Base-by-base conservation (phyloP, 2,113 vertebrate species). In the Pao palembangensis region DNA sequence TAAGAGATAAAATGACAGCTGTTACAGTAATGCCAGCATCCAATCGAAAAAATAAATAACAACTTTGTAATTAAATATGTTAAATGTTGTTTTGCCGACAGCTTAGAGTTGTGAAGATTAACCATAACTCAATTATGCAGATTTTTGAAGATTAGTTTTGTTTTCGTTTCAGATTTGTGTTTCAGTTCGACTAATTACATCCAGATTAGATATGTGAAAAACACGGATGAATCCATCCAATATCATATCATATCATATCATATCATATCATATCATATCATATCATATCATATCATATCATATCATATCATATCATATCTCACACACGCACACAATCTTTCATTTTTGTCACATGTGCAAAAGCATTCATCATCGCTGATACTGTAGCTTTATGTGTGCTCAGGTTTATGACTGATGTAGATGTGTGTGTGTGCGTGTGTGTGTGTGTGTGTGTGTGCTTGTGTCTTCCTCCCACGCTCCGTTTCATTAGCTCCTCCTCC, bases 381-480 rank as follows among this genome's bases (percentile, higher is more conserved):
- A n/a, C n/a, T n/a, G n/a, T n/a, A n/a, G 21, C 50, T 64, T 49
- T 57, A 19, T 42, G 47, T 57, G 8, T 13, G 19, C 44, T 19
- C 31, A 11, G 52, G 17, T 61, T 31, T 57, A 18, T 51, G 46
- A 7, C 4, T 52, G 53, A 67, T 46, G 21, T 55, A 19, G 41
- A 47, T 23, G 13, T 61, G 31, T 43, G 42, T 61, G 51, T 15
- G 17, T 23, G n/a, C 12, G 16, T 4, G 20, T 55, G 6, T 48
- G 8, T 64, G 25, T 21, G n/a, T 15, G 8, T 21, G 17, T 11
- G 8, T 51, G 15, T 66, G 61, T 47, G 42, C 20, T 11, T n/a
- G n/a, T n/a, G n/a, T 58, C 70, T 68, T 50, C 70, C 51, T 67
- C 73, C 54, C 52, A 6, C 31, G 51, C 52, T 60, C 59, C 44